Base-by-base conservation (phyloP, 1,140 invertebrate species). In the Plectrocnemia conspersa region DNA sequence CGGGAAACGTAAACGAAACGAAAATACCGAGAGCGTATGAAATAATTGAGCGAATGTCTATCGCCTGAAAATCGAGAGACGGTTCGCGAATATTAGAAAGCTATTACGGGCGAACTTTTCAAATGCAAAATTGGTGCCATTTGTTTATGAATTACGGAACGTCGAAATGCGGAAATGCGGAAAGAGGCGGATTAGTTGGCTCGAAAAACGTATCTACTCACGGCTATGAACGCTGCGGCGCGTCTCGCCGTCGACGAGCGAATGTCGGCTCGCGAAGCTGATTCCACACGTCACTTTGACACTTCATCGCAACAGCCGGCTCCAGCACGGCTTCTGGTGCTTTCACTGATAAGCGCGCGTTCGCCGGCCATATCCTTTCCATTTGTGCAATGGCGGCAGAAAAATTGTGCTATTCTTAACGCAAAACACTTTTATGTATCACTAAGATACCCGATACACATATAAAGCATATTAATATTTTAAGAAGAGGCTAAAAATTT, bases 271-370 rank as follows among this genome's bases (percentile, higher is more conserved):
- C n/a, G 6, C 27, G 6, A n/a, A n/a, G 27, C n/a, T 29, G 2
- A 4, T 23, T 11, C 23, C 11, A 45, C 24, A 27, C 42, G 42
- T 27, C 42, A 45, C 23, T 45, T 45, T 45, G 42, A 45, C 42
- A 45, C 42, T 45, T 45, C 13, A 15, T 2, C 2, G 36, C 16
- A 15, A 40, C 16, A 40, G 13, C 13, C 21, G 36, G n/a, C n/a
- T n/a, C 21, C 10, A 15, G 16, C 21, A 3, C 1, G 9, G 16
- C 36, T 3, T 5, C 21, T 18, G 16, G 15, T 5, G 9, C 21
- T 5, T 3, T 40, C 21, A 9, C 13, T 16, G n/a, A 40, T 18
- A 40, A 18, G 21, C 21, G 16, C 16, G 16, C 36, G 3, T 5
- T 18, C 3, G 16, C 11, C 10, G 15, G 15, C n/a, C 16, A 40